These are phyloP conservation scores for Leptinotarsa lineolata DNA, from an alignment of 1,140 invertebrate species.

Conservation along the genomic window DNA sequence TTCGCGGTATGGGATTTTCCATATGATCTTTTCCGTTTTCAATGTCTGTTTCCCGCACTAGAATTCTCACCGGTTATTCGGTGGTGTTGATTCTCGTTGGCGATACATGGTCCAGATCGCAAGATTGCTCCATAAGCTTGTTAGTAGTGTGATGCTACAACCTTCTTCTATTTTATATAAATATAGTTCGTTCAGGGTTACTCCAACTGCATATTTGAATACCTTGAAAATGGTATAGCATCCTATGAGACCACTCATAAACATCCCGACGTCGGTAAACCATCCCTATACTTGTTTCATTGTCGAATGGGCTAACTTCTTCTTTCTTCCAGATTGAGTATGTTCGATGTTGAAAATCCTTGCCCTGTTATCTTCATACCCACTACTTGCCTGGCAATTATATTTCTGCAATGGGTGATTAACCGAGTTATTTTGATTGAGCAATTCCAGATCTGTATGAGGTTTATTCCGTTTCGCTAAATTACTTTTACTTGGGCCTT, in stretches of 20 bases:
- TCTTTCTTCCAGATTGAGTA: conserved; percentile 1
- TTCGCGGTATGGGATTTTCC: too few relatives aligned
- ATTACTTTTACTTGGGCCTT: not conserved
- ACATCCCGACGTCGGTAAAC: too few relatives aligned
- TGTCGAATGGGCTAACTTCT: too few relatives aligned
- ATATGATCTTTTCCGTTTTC: too few relatives aligned
- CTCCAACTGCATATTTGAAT: too few relatives aligned
- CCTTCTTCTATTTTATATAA: conserved; percentile 20
- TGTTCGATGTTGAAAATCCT: not conserved
- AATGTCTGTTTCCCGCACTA: too few relatives aligned
- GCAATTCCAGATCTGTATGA: conserved; percentile 19
- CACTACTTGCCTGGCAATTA: conserved; percentile 19
- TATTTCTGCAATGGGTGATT: conserved; percentile 31
- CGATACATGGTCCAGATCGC: not conserved
- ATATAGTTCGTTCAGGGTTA: not conserved
- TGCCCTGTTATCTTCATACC: conserved; percentile 16
- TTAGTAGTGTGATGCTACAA: not conserved
- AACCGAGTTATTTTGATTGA: conserved; percentile 26
- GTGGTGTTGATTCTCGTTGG: not conserved
- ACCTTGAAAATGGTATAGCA: not conserved
- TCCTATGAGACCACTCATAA: too few relatives aligned
- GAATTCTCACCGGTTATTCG: too few relatives aligned
- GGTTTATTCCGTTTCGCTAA: not conserved
- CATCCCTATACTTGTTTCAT: too few relatives aligned
- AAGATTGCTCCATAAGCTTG: too few relatives aligned